Conservation (phyloP, 2,113 vertebrate species). For the Ascaphus truei region DNA sequence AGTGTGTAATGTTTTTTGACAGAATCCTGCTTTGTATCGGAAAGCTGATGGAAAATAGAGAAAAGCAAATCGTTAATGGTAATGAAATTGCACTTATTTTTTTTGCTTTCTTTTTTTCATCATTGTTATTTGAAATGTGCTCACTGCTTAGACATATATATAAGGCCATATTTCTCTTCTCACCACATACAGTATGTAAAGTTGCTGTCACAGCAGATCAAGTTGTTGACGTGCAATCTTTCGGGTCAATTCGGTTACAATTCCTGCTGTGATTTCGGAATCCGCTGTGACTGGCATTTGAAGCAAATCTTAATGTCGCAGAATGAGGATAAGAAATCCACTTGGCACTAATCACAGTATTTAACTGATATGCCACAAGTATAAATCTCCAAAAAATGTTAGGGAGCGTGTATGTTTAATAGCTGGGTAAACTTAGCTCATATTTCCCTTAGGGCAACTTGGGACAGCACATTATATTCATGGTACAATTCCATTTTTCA, state of each 20-base stretch:
- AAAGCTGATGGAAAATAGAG: background rate
- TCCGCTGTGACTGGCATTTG: background rate
- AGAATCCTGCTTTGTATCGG: background rate
- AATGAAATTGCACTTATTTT: background rate
- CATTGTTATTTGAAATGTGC: background rate
- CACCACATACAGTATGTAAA: background rate
- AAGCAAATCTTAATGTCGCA: background rate
- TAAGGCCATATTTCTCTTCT: background rate
- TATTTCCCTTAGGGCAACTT: background rate
- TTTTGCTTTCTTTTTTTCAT: background rate
- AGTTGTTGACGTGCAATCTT: conserved; percentile 11
- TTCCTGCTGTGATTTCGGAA: background rate
- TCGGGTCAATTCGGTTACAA: background rate
- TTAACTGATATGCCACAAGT: conserved; percentile 10
- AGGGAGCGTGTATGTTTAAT: conserved; percentile 7
- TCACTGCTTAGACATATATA: background rate
- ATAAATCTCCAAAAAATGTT: background rate
- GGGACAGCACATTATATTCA: background rate
- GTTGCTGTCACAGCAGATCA: conserved; percentile 10
- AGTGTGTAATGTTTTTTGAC: background rate
- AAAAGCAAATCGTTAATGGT: background rate
- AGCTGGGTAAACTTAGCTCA: background rate
- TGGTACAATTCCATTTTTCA: background rate
- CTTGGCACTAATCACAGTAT: conserved; percentile 23
- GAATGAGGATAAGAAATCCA: background rate